phyloP scores from a whole-genome alignment of 1,140 invertebrate genomes.

The Tetragnatha versicolor region DNA sequence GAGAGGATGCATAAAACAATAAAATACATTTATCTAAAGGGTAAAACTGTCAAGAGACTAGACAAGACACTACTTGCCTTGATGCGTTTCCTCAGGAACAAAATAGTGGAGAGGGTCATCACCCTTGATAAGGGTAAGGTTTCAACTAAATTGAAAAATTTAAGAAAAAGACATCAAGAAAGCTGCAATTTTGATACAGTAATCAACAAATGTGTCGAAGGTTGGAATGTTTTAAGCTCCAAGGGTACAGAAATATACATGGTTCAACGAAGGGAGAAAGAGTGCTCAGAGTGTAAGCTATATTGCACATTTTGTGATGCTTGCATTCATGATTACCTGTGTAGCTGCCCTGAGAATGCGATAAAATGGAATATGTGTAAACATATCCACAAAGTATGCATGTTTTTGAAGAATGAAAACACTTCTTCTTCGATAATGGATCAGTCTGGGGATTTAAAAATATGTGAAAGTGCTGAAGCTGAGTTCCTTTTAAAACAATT shows the following conservation, averaged over 20 bases:
- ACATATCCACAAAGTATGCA: conserved; percentile 28
- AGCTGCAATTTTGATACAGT: neutral
- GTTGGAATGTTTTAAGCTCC: neutral
- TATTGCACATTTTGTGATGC: neutral
- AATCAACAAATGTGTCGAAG: neutral
- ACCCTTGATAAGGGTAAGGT: conserved; percentile 55
- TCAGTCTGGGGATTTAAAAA: neutral
- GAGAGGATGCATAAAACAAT: conserved; percentile 22
- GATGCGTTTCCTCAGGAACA: conserved; percentile 63
- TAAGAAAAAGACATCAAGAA: conserved; percentile 64
- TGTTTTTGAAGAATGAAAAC: neutral
- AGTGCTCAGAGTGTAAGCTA: conserved; percentile 3
- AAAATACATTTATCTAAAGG: conserved; percentile 39
- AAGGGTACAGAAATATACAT: neutral
- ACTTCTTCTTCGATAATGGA: neutral
- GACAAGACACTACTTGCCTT: conserved; percentile 61
- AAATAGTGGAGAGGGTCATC: conserved; percentile 69
- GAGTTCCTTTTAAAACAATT: too few species aligned
- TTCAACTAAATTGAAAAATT: conserved; percentile 82
- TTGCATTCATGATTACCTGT: conserved; percentile 40
- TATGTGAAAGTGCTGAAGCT: too few species aligned
- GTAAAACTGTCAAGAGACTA: conserved; percentile 25
- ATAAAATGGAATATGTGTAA: conserved; percentile 46
- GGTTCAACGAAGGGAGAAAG: neutral
- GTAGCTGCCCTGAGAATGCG: conserved; percentile 14